phyloP scores from a whole-genome alignment of 2,888 invertebrate genomes.

The Drosophila melanosoma region DNA sequence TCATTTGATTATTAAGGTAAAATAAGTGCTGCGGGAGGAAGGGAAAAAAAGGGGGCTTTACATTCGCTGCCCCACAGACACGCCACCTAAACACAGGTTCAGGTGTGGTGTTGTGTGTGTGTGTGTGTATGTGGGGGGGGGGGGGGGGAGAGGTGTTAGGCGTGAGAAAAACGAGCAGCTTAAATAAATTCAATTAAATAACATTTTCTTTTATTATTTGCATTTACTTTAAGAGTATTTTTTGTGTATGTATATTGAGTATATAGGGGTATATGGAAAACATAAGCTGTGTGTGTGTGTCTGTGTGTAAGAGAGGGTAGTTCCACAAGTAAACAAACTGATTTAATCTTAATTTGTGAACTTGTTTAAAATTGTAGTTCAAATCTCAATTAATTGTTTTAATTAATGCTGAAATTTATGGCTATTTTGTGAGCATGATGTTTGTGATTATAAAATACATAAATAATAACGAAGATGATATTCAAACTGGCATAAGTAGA shows the following conservation, averaged over 20 bases:
- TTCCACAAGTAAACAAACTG: not conserved
- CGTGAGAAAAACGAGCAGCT: slow-evolving; percentile 67
- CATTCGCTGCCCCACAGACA: slow-evolving; percentile 1
- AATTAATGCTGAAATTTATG: not conserved
- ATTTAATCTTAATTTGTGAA: not conserved
- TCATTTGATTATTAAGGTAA: slow-evolving; percentile 79
- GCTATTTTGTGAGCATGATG: not conserved
- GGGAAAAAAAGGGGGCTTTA: not conserved
- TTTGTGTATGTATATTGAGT: slow-evolving; percentile 30
- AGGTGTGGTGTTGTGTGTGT: slow-evolving; percentile 9
- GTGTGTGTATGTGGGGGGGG: not conserved
- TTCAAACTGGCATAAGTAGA: not conserved
- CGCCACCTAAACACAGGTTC: slow-evolving; percentile 7
- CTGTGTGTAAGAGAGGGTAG: slow-evolving; percentile 2
- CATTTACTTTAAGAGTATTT: slow-evolving; percentile 69
- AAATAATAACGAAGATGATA: not conserved
- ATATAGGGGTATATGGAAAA: slow-evolving; percentile 41
- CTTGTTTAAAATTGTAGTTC: not conserved
- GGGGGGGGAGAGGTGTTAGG: not conserved
- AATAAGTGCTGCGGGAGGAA: slow-evolving; percentile 61
- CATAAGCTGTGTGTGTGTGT: slow-evolving; percentile 19
- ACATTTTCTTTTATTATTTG: slow-evolving; percentile 80
- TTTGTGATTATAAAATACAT: not conserved
- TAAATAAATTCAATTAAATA: slow-evolving; percentile 81
- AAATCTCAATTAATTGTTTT: not conserved